Evolutionary conservation across 2,888 invertebrate genomes (phyloP).

Genomic region (Andrena haemorrhoa): DNA sequence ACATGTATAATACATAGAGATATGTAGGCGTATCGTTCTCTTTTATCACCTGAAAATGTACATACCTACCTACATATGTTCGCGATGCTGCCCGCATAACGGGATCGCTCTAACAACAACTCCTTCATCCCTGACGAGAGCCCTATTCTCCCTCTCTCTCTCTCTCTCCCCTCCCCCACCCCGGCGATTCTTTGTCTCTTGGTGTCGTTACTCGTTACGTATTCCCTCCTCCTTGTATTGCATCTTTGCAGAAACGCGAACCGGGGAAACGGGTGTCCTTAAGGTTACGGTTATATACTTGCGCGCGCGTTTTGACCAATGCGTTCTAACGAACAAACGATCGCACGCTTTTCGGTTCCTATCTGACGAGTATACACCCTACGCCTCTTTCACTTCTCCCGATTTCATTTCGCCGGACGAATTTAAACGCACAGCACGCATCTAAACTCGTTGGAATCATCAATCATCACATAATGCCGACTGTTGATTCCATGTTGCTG

Average conservation of each 20-base stretch:
- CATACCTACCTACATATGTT: slow-evolving; percentile 27
- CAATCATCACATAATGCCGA: too few species aligned
- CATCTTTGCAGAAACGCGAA: neutral
- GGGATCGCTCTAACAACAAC: slow-evolving; percentile 70
- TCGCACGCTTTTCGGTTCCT: too few species aligned
- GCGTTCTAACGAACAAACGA: too few species aligned
- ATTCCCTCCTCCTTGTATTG: slow-evolving; percentile 10
- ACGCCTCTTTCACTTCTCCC: too few species aligned
- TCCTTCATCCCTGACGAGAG: slow-evolving; percentile 64
- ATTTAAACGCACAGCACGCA: too few species aligned
- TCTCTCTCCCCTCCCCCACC: too few species aligned
- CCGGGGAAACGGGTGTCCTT: neutral
- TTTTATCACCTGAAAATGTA: slow-evolving; percentile 71
- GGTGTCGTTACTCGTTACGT: slow-evolving; percentile 19
- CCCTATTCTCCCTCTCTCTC: slow-evolving; percentile 60
- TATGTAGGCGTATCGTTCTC: slow-evolving; percentile 8
- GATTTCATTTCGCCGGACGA: too few species aligned
- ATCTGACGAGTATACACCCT: too few species aligned
- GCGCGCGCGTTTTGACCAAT: neutral
- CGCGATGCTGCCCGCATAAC: slow-evolving; percentile 70
- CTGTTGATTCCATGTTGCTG: too few species aligned
- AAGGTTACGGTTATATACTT: neutral
- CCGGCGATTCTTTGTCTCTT: slow-evolving; percentile 64
- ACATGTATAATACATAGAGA: too few species aligned
- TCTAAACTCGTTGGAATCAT: too few species aligned